These are phyloP conservation scores for Phalloptychus januarius DNA, from an alignment of 2,797 vertebrate species.

Conservation along the genomic window DNA sequence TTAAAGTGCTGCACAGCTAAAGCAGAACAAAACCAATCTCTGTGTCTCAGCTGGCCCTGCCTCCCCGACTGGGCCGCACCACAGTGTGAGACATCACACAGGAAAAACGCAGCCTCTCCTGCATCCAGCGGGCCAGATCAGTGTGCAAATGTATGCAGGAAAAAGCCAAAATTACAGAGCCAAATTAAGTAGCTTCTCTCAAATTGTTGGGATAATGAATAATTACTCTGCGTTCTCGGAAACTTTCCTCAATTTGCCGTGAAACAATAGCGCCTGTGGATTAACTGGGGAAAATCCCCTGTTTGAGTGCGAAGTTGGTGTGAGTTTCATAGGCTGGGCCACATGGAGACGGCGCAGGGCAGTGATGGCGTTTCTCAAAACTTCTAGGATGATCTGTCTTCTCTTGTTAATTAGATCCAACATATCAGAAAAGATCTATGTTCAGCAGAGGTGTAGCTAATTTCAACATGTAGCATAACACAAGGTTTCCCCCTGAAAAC, in stretches of 20 bases:
- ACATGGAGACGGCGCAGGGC: slow-evolving; percentile 4
- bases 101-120: slow-evolving; percentile 76
- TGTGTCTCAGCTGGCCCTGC: slow-evolving; percentile 81
- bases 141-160: slow-evolving; percentile 99
- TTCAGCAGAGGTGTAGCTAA: not conserved
- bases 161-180: slow-evolving; percentile 96
- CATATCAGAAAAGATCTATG: slow-evolving; percentile 8
- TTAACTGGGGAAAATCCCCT: slow-evolving; percentile 66
- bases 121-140: slow-evolving; percentile 96
- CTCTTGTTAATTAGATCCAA: slow-evolving; percentile 14
- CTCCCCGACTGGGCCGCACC: slow-evolving; percentile 80
- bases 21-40: slow-evolving; percentile 85
- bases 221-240: slow-evolving; percentile 92
- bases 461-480: not conserved
- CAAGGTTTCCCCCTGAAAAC: too few relatives aligned
- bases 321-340: slow-evolving; percentile 38
- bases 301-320: slow-evolving; percentile 48
- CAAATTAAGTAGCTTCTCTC: slow-evolving; percentile 87
- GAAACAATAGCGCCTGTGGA: slow-evolving; percentile 64
- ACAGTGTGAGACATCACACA: slow-evolving; percentile 80
- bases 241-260: slow-evolving; percentile 91
- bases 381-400: slow-evolving; percentile 12
- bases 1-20: slow-evolving; percentile 76
- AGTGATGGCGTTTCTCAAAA: slow-evolving; percentile 14
- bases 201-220: slow-evolving; percentile 99